phyloP scores from a whole-genome alignment of 2,113 vertebrate genomes.

The Entosphenus tridentatus region DNA sequence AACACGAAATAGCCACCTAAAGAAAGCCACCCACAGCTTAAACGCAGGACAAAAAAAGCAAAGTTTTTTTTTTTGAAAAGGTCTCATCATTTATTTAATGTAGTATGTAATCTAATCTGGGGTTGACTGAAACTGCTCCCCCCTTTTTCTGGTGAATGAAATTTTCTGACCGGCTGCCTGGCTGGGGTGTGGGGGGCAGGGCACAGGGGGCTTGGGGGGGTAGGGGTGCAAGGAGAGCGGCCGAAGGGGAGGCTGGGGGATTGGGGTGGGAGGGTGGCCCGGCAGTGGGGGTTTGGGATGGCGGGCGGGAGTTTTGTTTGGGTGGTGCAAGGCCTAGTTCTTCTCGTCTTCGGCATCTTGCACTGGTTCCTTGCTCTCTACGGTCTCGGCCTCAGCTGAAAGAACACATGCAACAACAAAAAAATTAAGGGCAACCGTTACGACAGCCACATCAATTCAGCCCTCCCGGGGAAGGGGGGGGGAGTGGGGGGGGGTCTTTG shows the following conservation, averaged over 20 bases:
- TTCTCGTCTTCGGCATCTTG: background rate
- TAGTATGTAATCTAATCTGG: background rate
- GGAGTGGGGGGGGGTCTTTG: background rate
- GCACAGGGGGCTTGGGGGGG: background rate
- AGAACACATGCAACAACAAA: background rate
- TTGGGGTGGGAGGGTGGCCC: background rate
- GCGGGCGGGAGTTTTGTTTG: too few relatives aligned
- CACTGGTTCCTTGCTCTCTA: background rate
- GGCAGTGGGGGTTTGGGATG: background rate
- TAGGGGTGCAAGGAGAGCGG: background rate
- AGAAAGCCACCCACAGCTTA: slow-evolving; percentile 4
- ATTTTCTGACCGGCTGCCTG: background rate
- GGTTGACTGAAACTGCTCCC: background rate
- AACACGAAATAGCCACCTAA: background rate
- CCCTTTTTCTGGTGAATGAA: slow-evolving; percentile 1
- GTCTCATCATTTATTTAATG: background rate
- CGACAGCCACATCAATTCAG: background rate
- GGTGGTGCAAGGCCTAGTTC: background rate
- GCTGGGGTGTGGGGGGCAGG: background rate
- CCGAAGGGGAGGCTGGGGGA: background rate
- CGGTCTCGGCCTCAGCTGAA: slow-evolving; percentile 2
- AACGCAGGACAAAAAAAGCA: slow-evolving; percentile 2
- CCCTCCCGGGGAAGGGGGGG: background rate
- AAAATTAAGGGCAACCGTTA: background rate
- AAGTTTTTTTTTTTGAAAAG: background rate